These are phyloP conservation scores for Drosophila rellima DNA, from an alignment of 2,888 invertebrate genomes.

Conservation along the genomic window DNA sequence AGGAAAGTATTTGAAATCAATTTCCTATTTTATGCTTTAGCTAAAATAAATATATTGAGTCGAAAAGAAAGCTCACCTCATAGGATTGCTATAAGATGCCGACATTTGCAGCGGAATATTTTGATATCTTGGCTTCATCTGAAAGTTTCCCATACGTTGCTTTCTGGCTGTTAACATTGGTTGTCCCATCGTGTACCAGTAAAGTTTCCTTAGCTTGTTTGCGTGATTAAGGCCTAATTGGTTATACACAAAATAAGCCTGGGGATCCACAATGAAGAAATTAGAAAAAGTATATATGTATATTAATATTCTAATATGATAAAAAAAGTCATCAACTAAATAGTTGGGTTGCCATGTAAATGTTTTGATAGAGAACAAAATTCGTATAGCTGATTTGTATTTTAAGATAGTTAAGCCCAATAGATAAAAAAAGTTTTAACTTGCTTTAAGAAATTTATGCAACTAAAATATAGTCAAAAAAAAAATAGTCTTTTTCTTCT, in stretches of 20 bases:
- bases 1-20: not conserved
- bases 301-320: not conserved
- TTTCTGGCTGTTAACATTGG: conserved; percentile 48
- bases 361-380: no score
- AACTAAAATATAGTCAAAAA: no score
- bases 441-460: no score
- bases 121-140: conserved; percentile 21
- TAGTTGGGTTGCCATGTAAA: no score
- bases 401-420: no score
- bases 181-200: conserved; percentile 53
- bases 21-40: not conserved
- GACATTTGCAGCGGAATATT: conserved; percentile 15
- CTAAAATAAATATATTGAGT: not conserved
- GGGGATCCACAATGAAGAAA: conserved; percentile 1
- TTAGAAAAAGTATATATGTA: not conserved
- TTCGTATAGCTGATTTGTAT: no score
- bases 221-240: conserved; percentile 38
- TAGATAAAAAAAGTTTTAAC: no score
- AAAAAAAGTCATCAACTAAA: not conserved
- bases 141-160: conserved; percentile 38
- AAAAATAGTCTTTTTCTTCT: no score
- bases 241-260: conserved; percentile 40
- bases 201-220: conserved; percentile 46
- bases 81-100: conserved; percentile 3
- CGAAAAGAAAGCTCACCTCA: conserved; percentile 12